Conservation (phyloP, 2,113 vertebrate species). For the Castor canadensis region DNA sequence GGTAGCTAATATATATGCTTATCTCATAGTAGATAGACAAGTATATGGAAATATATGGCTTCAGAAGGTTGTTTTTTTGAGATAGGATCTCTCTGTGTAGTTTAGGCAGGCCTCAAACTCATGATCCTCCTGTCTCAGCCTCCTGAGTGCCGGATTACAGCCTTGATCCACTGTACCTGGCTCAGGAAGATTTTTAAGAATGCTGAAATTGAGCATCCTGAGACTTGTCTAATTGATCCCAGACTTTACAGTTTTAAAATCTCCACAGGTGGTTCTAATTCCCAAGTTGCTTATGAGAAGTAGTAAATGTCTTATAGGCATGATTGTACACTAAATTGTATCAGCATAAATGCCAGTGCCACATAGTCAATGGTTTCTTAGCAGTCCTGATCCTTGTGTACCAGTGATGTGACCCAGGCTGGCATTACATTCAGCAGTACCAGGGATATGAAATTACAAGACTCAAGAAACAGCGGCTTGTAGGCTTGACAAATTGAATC, state of each 20-base stretch:
- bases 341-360: background rate
- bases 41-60: background rate
- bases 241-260: background rate
- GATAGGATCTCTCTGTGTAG: background rate
- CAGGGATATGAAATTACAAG: constrained; percentile 42
- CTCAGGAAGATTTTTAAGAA: background rate
- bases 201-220: background rate
- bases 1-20: background rate
- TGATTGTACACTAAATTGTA: background rate
- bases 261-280: background rate
- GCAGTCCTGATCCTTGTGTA: background rate
- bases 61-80: background rate
- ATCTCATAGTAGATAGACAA: background rate
- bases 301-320: background rate
- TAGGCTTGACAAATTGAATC: constrained; percentile 50
- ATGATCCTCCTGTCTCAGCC: background rate
- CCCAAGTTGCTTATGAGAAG: background rate
- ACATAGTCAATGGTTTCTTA: background rate
- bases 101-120: background rate
- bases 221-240: background rate
- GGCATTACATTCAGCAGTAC: background rate
- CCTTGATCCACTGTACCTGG: background rate
- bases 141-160: background rate
- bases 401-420: background rate
- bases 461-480: constrained; percentile 19